Evolutionary conservation across 2,888 invertebrate species (phyloP).

Genomic region (Drosophila nigricruria): DNA sequence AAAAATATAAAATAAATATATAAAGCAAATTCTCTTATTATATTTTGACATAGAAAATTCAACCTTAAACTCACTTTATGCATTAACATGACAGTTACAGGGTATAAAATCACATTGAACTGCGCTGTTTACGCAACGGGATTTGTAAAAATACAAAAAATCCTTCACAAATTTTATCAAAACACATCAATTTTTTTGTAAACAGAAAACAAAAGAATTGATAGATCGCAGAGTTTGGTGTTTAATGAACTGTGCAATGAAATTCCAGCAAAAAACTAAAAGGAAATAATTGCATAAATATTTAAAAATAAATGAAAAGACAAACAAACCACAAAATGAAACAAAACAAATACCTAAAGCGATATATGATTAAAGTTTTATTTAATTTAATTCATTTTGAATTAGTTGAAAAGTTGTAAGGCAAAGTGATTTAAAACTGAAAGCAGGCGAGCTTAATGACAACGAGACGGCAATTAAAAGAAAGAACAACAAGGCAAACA

Average conservation of each 20-base stretch:
- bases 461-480: slow-evolving; percentile 17
- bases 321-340: not conserved
- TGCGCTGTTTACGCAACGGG: slow-evolving; percentile 2
- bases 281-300: not conserved
- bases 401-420: not conserved
- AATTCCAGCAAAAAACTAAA: not conserved
- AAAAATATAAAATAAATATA: too few relatives aligned
- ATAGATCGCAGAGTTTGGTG: not conserved
- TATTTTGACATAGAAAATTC: too few relatives aligned
- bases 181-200: slow-evolving; percentile 7
- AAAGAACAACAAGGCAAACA: slow-evolving; percentile 17
- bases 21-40: too few relatives aligned
- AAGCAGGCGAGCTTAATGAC: slow-evolving; percentile 28
- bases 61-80: not conserved
- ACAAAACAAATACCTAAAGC: slow-evolving; percentile 8
- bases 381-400: slow-evolving; percentile 35
- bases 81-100: not conserved
- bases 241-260: not conserved
- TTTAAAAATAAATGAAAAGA: not conserved
- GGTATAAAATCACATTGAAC: slow-evolving; percentile 6
- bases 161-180: not conserved
- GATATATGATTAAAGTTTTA: slow-evolving; percentile 18
- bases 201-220: not conserved
- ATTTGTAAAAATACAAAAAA: slow-evolving; percentile 3
- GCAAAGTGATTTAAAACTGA: slow-evolving; percentile 39